Conservation (phyloP, 2,888 invertebrate species). For the Rhimphoctona megacephalus region DNA sequence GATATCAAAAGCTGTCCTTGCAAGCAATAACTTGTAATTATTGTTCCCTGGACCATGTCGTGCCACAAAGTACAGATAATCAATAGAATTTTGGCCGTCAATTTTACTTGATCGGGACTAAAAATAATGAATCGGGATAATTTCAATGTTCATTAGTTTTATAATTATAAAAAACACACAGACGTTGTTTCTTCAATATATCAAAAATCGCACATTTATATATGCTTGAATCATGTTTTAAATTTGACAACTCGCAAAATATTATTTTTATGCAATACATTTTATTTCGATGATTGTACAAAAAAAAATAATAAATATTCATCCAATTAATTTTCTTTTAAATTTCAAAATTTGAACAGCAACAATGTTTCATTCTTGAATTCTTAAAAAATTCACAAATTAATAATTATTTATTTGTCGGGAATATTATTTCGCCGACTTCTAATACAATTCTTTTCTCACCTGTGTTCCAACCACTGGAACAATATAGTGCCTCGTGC, state of each 20-base stretch:
- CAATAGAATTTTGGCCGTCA: slow-evolving; percentile 87
- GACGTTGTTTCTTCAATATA: too few relatives aligned
- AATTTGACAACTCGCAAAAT: too few relatives aligned
- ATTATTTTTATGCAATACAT: too few relatives aligned
- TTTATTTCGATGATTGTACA: too few relatives aligned
- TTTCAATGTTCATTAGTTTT: neutral
- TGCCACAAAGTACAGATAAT: slow-evolving; percentile 91
- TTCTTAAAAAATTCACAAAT: neutral
- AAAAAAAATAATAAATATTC: too few relatives aligned
- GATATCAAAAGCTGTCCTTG: slow-evolving; percentile 92
- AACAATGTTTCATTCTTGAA: neutral
- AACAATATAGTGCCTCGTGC: slow-evolving; percentile 88
- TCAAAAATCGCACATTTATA: too few relatives aligned
- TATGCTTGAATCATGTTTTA: too few relatives aligned
- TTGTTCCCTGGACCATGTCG: slow-evolving; percentile 93
- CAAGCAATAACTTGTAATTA: slow-evolving; percentile 93
- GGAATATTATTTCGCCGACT: neutral
- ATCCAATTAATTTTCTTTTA: too few relatives aligned
- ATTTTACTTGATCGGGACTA: slow-evolving; percentile 86
- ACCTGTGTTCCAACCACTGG: slow-evolving; percentile 88
- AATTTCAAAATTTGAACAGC: too few relatives aligned
- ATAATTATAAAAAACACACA: too few relatives aligned
- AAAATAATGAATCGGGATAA: slow-evolving; percentile 69
- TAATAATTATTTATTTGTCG: too few relatives aligned
- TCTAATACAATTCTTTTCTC: slow-evolving; percentile 62